Evolutionary conservation across 2,888 invertebrate species (phyloP).

Genomic region (Gastracanthus pulcherrimus): DNA sequence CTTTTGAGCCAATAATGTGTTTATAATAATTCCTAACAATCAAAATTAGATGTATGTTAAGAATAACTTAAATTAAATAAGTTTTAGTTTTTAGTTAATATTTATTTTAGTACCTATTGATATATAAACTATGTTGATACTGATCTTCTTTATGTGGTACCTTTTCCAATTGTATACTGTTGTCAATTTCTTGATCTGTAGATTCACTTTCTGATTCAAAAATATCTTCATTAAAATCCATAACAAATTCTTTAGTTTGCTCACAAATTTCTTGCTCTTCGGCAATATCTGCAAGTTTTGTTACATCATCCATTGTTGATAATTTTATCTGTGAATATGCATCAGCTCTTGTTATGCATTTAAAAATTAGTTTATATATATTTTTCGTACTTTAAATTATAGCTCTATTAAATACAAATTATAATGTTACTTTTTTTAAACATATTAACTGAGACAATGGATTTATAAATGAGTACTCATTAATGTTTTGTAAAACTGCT

Average conservation of each 20-base stretch:
- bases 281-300: slow-evolving; percentile 33
- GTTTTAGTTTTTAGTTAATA: not conserved
- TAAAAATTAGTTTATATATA: not conserved
- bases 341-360: not conserved
- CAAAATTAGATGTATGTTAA: not conserved
- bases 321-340: not conserved
- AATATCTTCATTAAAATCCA: not conserved
- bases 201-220: slow-evolving; percentile 12
- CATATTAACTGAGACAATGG: not conserved
- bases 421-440: slow-evolving; percentile 3
- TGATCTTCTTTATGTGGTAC: slow-evolving; percentile 21
- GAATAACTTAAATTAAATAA: not conserved
- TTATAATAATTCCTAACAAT: slow-evolving; percentile 27
- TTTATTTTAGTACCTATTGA: slow-evolving; percentile 11
- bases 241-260: not conserved
- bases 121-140: slow-evolving; percentile 31
- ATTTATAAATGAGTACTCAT: not conserved
- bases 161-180: slow-evolving; percentile 1
- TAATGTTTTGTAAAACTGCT: not conserved
- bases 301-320: slow-evolving; percentile 20
- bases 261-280: slow-evolving; percentile 20
- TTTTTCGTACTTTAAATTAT: no score
- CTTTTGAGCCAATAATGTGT: slow-evolving; percentile 35
- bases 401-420: not conserved
- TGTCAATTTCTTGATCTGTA: not conserved